A percentile compares a stretch with the other conserved stretches of the same genome.
Conservation (phyloP, 1,140 invertebrate species). For the Coptotermes formosanus region DNA sequence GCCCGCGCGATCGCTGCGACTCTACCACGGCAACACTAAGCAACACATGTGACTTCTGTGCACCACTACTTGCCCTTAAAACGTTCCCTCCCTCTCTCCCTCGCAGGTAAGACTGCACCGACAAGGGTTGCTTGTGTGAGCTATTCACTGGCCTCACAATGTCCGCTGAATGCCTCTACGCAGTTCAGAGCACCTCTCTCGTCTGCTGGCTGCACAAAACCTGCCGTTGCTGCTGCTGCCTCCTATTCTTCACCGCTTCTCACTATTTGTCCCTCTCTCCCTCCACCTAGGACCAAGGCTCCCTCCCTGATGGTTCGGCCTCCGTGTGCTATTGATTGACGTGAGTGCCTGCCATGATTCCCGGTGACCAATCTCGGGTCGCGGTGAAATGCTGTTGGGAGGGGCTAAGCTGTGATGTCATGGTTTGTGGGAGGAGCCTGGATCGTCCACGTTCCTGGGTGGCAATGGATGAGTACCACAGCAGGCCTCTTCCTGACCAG, state of each 20-base stretch:
- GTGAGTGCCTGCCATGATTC: slow-evolving; percentile 28
- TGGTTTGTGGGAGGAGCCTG: background rate
- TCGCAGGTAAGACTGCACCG: background rate
- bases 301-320: background rate
- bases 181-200: slow-evolving; percentile 27
- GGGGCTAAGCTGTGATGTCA: background rate
- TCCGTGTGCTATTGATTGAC: slow-evolving; percentile 24
- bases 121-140: background rate
- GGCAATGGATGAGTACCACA: background rate
- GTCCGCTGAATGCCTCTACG: slow-evolving; percentile 31
- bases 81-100: background rate
- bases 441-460: background rate
- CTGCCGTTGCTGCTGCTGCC: background rate
- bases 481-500: slow-evolving; percentile 11
- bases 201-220: slow-evolving; percentile 32
- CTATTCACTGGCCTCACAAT: background rate
- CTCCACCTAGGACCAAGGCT: background rate
- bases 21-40: background rate
- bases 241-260: background rate
- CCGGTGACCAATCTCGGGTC: slow-evolving; percentile 18
- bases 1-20: background rate
- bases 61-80: background rate
- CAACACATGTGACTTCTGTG: background rate
- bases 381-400: background rate
- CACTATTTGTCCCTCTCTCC: slow-evolving; percentile 4